Percentiles rank a stretch among this genome's conserved stretches.
phyloP scores from a whole-genome alignment of 2,113 vertebrate species.

The Bos javanicus region DNA sequence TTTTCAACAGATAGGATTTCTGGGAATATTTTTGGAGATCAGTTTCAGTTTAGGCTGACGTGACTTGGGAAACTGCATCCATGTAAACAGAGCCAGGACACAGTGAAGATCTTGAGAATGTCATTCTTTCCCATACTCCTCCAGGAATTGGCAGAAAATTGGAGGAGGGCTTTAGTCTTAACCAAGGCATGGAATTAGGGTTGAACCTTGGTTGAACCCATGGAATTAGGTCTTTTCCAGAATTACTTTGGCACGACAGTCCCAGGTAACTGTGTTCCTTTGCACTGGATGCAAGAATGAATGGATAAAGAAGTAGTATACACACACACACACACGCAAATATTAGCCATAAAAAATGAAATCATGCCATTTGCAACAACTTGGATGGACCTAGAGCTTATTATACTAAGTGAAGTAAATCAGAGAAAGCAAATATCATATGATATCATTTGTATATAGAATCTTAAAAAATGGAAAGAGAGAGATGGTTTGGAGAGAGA shows the following conservation, averaged over 20 bases:
- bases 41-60: not conserved
- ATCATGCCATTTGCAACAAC: not conserved
- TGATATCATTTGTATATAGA: not conserved
- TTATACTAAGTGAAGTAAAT: not conserved
- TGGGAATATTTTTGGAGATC: not conserved
- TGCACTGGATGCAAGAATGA: not conserved
- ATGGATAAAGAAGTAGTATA: not conserved
- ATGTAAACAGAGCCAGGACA: not conserved
- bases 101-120: not conserved
- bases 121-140: not conserved
- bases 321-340: not conserved
- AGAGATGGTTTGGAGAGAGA: not conserved
- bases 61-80: not conserved
- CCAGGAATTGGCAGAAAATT: not conserved
- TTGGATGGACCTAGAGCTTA: not conserved
- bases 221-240: not conserved
- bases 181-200: not conserved
- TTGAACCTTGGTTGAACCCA: not conserved
- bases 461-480: not conserved
- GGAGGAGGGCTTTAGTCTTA: not conserved
- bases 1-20: not conserved
- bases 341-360: not conserved
- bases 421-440: not conserved
- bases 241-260: not conserved
- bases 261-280: not conserved